A percentile compares a stretch with the other conserved stretches of the same genome.
These are phyloP conservation scores for Aradus depressus DNA, from an alignment of 2,888 invertebrate species.

Conservation along the genomic window DNA sequence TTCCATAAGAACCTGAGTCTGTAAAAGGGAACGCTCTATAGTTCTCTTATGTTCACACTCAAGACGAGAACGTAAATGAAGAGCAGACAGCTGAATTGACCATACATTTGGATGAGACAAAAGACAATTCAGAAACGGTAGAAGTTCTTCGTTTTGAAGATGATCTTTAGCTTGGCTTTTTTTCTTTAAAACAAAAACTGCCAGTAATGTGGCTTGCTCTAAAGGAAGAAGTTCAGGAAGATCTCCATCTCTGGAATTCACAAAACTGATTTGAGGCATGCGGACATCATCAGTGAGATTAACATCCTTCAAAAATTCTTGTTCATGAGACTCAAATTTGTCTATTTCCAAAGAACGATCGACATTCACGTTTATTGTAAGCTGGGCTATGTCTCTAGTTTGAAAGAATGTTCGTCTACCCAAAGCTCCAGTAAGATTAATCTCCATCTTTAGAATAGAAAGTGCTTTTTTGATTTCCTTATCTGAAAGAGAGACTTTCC, in stretches of 20 bases:
- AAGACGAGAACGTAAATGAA: conserved; percentile 62
- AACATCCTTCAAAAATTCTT: conserved; percentile 51
- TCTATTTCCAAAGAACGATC: conserved; percentile 7
- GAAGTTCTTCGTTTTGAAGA: conserved; percentile 67
- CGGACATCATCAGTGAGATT: conserved; percentile 77
- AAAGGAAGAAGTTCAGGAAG: conserved; percentile 49
- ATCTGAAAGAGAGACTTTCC: conserved; percentile 57
- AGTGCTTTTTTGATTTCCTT: conserved; percentile 54
- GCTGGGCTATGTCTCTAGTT: conserved; percentile 66
- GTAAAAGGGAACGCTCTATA: conserved; percentile 69
- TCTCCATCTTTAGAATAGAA: conserved; percentile 50
- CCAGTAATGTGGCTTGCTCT: conserved; percentile 68
- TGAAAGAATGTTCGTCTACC: conserved; percentile 89
- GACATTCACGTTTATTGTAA: conserved; percentile 40
- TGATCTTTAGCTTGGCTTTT: conserved; percentile 69
- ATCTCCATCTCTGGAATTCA: conserved; percentile 44
- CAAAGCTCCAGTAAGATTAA: conserved; percentile 62
- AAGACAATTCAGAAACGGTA: conserved; percentile 58
- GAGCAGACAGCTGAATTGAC: conserved; percentile 60
- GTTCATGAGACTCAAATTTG: conserved; percentile 1
- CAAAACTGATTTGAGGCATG: conserved; percentile 63
- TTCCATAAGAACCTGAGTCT: conserved; percentile 26
- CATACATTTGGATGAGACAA: conserved; percentile 59
- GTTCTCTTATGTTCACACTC: conserved; percentile 69
- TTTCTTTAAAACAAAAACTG: conserved; percentile 58